Percentiles rank a stretch among this genome's conserved stretches.
Evolutionary conservation across 2,888 invertebrate species (phyloP).

Genomic region (Caenorhabditis doughertyi): DNA sequence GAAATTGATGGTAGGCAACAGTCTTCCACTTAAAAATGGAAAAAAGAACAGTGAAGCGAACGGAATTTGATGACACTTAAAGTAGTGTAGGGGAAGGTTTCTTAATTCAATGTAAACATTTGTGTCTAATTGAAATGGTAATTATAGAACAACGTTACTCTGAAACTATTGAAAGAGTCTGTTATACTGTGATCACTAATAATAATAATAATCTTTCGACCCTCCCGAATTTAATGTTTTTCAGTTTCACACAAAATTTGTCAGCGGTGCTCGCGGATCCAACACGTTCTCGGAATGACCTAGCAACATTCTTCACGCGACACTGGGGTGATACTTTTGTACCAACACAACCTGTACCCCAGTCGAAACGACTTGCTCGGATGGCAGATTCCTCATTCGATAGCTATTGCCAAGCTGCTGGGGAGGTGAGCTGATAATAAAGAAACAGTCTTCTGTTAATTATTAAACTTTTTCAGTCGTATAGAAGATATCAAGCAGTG

Average conservation of each 20-base stretch:
- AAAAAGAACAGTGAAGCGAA: conserved; percentile 42
- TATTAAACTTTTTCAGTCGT: conserved; percentile 70
- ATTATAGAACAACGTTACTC: neutral
- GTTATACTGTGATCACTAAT: neutral
- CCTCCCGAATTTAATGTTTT: neutral
- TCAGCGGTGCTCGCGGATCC: conserved; percentile 81
- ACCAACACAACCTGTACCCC: conserved; percentile 88
- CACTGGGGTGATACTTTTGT: conserved; percentile 98
- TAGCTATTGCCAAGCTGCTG: conserved; percentile 87
- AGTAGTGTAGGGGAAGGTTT: conserved; percentile 3
- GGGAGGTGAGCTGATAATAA: conserved; percentile 67
- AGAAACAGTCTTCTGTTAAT: neutral
- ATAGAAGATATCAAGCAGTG: conserved; percentile 78
- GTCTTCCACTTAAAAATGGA: conserved; percentile 18
- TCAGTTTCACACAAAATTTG: conserved; percentile 81
- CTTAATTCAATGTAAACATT: conserved; percentile 14
- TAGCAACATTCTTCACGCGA: conserved; percentile 94
- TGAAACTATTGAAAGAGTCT: neutral
- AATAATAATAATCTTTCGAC: neutral
- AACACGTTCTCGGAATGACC: conserved; percentile 88
- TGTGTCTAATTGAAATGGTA: conserved; percentile 6
- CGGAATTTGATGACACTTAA: conserved; percentile 31
- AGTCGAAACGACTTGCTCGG: conserved; percentile 88
- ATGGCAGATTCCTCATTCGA: conserved; percentile 92
- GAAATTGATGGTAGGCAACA: conserved; percentile 27